Evolutionary conservation across 2,797 vertebrate genomes (phyloP).

Genomic region (Babyrousa celebensis): DNA sequence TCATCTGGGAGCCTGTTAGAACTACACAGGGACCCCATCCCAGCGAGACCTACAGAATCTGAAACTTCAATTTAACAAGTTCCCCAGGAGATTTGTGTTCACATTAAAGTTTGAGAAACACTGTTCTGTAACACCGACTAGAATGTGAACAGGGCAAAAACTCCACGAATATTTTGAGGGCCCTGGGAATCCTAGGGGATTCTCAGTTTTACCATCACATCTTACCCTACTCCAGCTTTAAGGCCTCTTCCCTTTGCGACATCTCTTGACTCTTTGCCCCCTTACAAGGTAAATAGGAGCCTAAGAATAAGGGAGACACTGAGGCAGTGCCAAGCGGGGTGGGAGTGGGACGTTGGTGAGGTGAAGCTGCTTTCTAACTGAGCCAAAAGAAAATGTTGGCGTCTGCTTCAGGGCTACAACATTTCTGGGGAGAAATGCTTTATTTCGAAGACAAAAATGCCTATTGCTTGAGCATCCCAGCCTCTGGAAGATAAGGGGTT

Average conservation of each 20-base stretch:
- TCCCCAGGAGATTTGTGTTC: neutral
- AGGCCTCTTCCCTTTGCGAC: neutral
- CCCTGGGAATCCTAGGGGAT: neutral
- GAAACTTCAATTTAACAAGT: slow-evolving; percentile 29
- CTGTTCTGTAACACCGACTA: neutral
- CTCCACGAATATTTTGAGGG: slow-evolving; percentile 10
- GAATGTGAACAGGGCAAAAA: slow-evolving; percentile 40
- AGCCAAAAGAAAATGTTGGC: neutral
- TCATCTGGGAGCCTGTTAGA: neutral
- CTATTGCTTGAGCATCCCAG: neutral
- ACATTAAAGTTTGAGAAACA: slow-evolving; percentile 30
- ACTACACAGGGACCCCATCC: neutral
- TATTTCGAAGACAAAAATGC: slow-evolving; percentile 67
- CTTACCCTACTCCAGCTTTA: neutral
- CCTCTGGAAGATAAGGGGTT: neutral
- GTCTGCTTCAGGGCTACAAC: slow-evolving; percentile 13
- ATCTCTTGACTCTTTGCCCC: neutral
- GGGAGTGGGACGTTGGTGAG: neutral
- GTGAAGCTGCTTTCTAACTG: neutral
- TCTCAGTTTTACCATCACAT: neutral
- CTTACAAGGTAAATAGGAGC: neutral
- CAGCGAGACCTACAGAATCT: neutral
- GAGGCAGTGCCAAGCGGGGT: neutral
- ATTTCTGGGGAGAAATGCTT: slow-evolving; percentile 58
- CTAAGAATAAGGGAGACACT: neutral